phyloP scores from a whole-genome alignment of 2,113 vertebrate genomes.

The Prunella himalayana region DNA sequence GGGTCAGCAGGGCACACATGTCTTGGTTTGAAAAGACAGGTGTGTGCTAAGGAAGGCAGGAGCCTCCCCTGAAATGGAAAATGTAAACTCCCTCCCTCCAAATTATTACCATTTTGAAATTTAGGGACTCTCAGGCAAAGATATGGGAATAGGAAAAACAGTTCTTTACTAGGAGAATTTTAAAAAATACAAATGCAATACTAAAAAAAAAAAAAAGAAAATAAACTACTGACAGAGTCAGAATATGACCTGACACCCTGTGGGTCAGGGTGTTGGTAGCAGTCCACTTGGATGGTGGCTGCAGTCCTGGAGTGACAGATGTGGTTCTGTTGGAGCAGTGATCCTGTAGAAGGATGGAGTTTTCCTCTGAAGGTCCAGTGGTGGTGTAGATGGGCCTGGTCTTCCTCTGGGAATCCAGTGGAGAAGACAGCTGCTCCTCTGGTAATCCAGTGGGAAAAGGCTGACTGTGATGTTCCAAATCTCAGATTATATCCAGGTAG shows the following conservation, averaged over 20 bases:
- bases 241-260: neutral
- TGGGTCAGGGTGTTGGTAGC: neutral
- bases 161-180: neutral
- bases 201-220: neutral
- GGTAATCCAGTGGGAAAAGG: neutral
- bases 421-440: neutral
- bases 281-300: neutral
- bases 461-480: neutral
- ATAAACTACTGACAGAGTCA: neutral
- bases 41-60: neutral
- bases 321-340: neutral
- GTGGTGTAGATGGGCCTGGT: neutral
- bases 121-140: neutral
- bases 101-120: neutral
- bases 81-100: neutral
- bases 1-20: neutral
- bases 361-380: neutral
- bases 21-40: neutral
- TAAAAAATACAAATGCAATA: accelerated
- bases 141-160: neutral
- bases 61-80: neutral
- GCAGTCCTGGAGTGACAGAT: neutral
- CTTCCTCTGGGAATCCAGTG: neutral
- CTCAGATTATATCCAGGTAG: neutral
- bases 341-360: neutral